Evolutionary conservation across 2,797 vertebrate genomes (phyloP).

Genomic region (Vespertilio murinus): DNA sequence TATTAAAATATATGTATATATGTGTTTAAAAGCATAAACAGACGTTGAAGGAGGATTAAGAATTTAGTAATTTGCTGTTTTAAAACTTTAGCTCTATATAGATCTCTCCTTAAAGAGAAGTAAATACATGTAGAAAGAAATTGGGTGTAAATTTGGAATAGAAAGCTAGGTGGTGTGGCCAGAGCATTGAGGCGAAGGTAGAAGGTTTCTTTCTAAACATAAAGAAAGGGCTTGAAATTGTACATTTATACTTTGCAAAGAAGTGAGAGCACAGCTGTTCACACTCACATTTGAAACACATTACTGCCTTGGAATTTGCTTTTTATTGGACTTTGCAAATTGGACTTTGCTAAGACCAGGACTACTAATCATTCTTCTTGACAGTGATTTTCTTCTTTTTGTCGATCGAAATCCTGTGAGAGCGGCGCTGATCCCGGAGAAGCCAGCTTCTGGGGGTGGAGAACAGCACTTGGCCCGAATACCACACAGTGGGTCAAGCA

Average conservation of each 20-base stretch:
- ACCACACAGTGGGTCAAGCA: background rate
- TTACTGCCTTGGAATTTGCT: background rate
- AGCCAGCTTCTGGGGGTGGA: background rate
- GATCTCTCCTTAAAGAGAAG: background rate
- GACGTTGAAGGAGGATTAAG: background rate
- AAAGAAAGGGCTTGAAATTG: slow-evolving; percentile 15
- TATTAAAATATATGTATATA: background rate
- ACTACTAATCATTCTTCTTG: background rate
- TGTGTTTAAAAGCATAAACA: background rate
- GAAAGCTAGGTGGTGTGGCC: too few species aligned
- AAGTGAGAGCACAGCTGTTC: background rate
- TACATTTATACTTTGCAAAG: background rate
- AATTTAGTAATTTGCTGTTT: slow-evolving; percentile 3
- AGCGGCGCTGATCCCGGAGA: background rate
- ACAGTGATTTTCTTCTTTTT: slow-evolving; percentile 4
- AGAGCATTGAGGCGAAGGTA: background rate
- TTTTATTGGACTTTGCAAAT: slow-evolving; percentile 10
- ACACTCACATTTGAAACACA: slow-evolving; percentile 4
- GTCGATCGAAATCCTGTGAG: background rate
- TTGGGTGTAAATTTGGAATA: background rate
- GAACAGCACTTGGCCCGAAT: background rate
- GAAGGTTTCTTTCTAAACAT: background rate
- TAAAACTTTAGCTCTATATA: background rate
- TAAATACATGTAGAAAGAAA: background rate
- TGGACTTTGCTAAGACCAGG: background rate